Evolutionary conservation across 92 coral and sea anemone species (phyloP).

Genomic region (Zoanthus sociatus): DNA sequence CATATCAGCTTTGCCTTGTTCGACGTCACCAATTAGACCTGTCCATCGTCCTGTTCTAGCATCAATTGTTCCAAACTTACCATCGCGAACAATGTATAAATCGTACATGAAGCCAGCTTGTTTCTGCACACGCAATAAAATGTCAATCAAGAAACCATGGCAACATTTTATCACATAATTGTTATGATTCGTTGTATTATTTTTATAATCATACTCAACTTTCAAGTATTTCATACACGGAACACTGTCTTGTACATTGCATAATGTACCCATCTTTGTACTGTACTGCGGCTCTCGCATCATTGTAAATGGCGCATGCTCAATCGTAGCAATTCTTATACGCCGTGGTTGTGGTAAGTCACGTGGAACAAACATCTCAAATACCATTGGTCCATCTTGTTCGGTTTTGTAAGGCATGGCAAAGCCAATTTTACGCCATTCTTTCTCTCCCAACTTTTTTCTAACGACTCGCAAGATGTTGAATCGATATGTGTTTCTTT

Average conservation of each 20-base stretch:
- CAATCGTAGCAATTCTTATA: slow-evolving; percentile 73
- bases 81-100: slow-evolving; percentile 83
- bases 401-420: slow-evolving; percentile 35
- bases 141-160: slow-evolving; percentile 81
- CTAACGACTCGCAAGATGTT: slow-evolving; percentile 54
- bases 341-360: slow-evolving; percentile 83
- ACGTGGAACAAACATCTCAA: slow-evolving; percentile 69
- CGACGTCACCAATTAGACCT: slow-evolving; percentile 94
- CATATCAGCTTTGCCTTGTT: slow-evolving; percentile 87
- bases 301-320: slow-evolving; percentile 81
- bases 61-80: slow-evolving; percentile 84
- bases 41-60: slow-evolving; percentile 73
- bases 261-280: slow-evolving; percentile 70
- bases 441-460: slow-evolving; percentile 39
- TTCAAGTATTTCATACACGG: slow-evolving; percentile 65
- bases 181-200: background rate
- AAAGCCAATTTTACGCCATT: slow-evolving; percentile 71
- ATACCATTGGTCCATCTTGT: slow-evolving; percentile 44
- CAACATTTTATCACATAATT: slow-evolving; percentile 64
- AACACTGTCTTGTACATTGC: slow-evolving; percentile 68
- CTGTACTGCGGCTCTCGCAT: slow-evolving; percentile 68
- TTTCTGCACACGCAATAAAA: slow-evolving; percentile 63
- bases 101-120: slow-evolving; percentile 76
- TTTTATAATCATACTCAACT: background rate
- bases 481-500: slow-evolving; percentile 64